Conservation (phyloP, 92 coral and sea anemone genomes). For the Palythoa grandiflora region DNA sequence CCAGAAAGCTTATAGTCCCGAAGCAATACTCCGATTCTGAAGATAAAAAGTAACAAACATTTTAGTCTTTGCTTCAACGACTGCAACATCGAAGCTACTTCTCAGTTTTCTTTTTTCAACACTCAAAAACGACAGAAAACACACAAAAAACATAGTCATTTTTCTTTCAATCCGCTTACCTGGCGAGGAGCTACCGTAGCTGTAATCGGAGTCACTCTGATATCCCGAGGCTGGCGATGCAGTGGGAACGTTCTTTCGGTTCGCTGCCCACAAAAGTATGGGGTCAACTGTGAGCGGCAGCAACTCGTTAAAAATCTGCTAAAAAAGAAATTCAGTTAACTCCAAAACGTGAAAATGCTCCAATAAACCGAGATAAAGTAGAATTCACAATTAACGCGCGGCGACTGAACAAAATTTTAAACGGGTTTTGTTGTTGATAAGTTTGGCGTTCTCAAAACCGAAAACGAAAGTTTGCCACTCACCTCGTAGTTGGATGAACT, state of each 20-base stretch:
- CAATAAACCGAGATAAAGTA: not conserved
- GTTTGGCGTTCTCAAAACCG: not conserved
- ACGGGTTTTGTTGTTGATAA: not conserved
- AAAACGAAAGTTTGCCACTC: not conserved
- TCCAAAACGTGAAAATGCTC: too few relatives aligned
- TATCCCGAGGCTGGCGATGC: conserved; percentile 66
- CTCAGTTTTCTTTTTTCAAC: not conserved
- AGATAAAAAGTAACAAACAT: not conserved
- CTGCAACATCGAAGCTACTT: too few relatives aligned
- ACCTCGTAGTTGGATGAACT: not conserved
- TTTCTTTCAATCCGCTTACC: not conserved
- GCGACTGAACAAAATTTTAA: too few relatives aligned
- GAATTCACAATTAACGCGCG: not conserved
- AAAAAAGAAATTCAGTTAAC: not conserved
- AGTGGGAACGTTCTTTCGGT: conserved; percentile 67
- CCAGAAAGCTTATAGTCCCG: not conserved
- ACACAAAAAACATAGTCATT: not conserved
- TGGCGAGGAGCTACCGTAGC: conserved; percentile 17
- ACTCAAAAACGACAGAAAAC: not conserved
- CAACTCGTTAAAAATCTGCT: not conserved
- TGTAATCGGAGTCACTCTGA: conserved; percentile 13
- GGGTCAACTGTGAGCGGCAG: not conserved
- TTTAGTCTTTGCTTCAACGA: not conserved
- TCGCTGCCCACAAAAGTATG: conserved; percentile 44
- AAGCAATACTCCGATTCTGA: not conserved